Base-by-base conservation (phyloP, 2,797 vertebrate genomes). In the Phrynocephalus vlangalii region DNA sequence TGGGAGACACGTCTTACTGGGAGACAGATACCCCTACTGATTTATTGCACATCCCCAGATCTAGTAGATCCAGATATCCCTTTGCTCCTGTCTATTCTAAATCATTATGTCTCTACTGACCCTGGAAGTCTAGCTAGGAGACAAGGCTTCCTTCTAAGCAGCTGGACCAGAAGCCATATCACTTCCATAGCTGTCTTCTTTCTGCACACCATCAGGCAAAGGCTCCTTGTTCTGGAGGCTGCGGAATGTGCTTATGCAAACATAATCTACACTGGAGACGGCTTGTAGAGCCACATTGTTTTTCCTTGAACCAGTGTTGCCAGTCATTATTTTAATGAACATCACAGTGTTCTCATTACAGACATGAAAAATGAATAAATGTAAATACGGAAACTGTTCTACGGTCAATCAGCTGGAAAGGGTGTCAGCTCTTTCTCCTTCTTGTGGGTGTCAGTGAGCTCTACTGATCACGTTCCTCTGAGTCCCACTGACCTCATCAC, bases 361-460 rank as follows among this genome's bases (percentile, higher is more conserved):
- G 52, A 52, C 26, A n/a, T 82, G 22, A 70, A 15, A 71, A 75
- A 88, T 44, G 33, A 76, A 82, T 26, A 63, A 77, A 66, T 68
- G 7, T 1, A 83, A 86, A 56, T 84, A 50, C 0, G 67, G 87
- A 91, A 20, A 66, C 26, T 5, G 26, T 86, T 5, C 75, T 52
- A 56, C 15, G 1, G 82, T 20, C 86, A 26, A 79, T 75, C 28
- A 80, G 4, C 1, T 1, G 30, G 75, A 89, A 3, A 71, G 15
- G 20, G 52, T 66, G 26, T 63, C 73, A 76, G 63, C n/a, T 86
- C 75, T 87, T 88, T 38, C 50, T 83, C 22, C 33, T 48, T 38
- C 82, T 24, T 76, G 2, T n/a, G 84, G 82, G 80, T 91, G 85
- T 67, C 72, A 44, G 44, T 28, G 38, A 88, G 77, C 50, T 68